phyloP scores from a whole-genome alignment of 2,888 invertebrate species.

The Ditylenchus weischeri region DNA sequence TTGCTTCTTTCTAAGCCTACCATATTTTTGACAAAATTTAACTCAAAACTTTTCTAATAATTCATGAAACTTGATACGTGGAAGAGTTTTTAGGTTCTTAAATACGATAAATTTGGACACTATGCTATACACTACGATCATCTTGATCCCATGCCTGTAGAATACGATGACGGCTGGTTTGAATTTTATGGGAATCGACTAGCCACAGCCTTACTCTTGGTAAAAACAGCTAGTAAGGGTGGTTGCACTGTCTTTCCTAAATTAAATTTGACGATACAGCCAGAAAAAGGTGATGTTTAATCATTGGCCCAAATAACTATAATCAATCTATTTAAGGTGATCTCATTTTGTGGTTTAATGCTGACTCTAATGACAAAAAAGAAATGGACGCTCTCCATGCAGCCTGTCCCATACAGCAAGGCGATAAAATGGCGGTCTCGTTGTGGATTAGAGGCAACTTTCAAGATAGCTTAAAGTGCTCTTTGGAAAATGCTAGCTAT shows the following conservation, averaged over 20 bases:
- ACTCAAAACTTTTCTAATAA: too few relatives aligned
- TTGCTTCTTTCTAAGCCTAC: too few relatives aligned
- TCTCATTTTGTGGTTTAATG: constrained; percentile 47
- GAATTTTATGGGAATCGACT: constrained; percentile 41
- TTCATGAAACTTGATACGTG: too few relatives aligned
- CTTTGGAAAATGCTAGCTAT: constrained; percentile 18
- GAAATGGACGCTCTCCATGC: constrained; percentile 27
- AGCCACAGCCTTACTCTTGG: constrained; percentile 44
- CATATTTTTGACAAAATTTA: too few relatives aligned
- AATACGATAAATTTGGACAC: constrained; percentile 42
- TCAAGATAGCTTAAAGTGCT: constrained; percentile 31
- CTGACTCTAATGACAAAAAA: constrained; percentile 29
- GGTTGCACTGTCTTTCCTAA: constrained; percentile 49
- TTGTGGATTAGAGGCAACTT: constrained; percentile 42
- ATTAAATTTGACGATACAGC: constrained; percentile 37
- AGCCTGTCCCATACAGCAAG: constrained; percentile 25
- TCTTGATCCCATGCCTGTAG: constrained; percentile 29
- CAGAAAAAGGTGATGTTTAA: constrained; percentile 39
- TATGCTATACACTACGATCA: constrained; percentile 50
- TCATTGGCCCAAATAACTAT: neutral
- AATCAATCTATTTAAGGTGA: constrained; percentile 20
- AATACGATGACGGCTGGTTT: constrained; percentile 34
- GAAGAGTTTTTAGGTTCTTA: constrained; percentile 31
- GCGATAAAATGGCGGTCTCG: constrained; percentile 43
- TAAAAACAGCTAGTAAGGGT: constrained; percentile 42